Conservation (phyloP, 2,888 invertebrate genomes). For the Clitarchus hookeri region DNA sequence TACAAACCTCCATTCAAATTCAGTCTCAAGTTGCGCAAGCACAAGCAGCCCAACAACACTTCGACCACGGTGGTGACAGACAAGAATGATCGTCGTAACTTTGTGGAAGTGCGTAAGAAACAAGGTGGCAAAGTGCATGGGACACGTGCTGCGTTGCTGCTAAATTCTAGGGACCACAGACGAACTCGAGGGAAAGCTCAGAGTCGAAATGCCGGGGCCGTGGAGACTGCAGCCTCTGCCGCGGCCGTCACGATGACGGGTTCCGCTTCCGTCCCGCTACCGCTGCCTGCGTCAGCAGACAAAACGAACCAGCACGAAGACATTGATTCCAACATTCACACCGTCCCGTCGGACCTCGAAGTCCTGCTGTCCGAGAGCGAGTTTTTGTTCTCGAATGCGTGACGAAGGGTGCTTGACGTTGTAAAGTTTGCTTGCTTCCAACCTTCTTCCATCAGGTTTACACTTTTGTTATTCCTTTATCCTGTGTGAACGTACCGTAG, state of each 20-base stretch:
- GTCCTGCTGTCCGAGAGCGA: slow-evolving; percentile 64
- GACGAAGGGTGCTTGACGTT: slow-evolving; percentile 47
- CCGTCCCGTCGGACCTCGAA: slow-evolving; percentile 65
- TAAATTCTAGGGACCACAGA: slow-evolving; percentile 33
- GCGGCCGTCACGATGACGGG: slow-evolving; percentile 9
- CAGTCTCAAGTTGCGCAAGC: slow-evolving; percentile 76
- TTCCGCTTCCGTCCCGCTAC: slow-evolving; percentile 26
- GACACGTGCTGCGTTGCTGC: slow-evolving; percentile 34
- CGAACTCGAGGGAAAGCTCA: slow-evolving; percentile 22
- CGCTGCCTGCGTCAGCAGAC: slow-evolving; percentile 24
- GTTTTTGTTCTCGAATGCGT: slow-evolving; percentile 60
- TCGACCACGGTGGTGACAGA: slow-evolving; percentile 61
- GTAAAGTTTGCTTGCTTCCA: slow-evolving; percentile 29
- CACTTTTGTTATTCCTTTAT: neutral
- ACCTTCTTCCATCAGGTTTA: slow-evolving; percentile 29
- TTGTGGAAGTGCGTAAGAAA: slow-evolving; percentile 24
- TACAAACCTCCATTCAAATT: slow-evolving; percentile 88
- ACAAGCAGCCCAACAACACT: slow-evolving; percentile 58
- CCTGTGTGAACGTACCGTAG: neutral
- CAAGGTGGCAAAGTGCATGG: slow-evolving; percentile 20
- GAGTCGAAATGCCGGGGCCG: neutral
- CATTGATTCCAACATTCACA: slow-evolving; percentile 63
- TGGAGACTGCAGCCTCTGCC: slow-evolving; percentile 24
- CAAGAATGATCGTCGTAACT: slow-evolving; percentile 29
- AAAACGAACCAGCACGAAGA: slow-evolving; percentile 44